Evolutionary conservation across 1,140 invertebrate genomes (phyloP), one percentile per base, ranked within the genome.

Genomic region (Drosophila sproati): DNA sequence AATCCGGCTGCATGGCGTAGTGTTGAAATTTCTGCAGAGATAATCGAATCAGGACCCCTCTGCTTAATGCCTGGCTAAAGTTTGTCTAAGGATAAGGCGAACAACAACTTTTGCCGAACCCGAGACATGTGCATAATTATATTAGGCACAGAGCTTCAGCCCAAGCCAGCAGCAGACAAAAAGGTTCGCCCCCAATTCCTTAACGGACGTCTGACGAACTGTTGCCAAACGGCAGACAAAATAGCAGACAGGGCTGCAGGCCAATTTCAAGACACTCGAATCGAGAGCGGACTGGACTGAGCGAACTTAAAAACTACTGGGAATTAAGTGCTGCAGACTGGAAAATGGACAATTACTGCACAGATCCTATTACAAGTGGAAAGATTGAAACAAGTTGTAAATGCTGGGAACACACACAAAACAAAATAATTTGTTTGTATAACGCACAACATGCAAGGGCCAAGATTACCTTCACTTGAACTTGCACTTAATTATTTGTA

Each of bases 121-220:
- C 71, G 62, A 86, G 82, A 87, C 83, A 86, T 87, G 82, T 86
- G 82, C 82, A 87, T 86, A 86, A 86, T 86, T 82, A 76, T 82
- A 86, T 76, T 63, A 78, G 73, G 34, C 45, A 51, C 34, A 41
- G 52, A 37, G 28, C 35, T 5, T 37, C 10, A 31, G 48, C 29
- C 61, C 32, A 55, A 35, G 45, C 31, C 47, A 54, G 55, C 32
- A 28, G 31, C 59, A 72, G 66, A 80, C 74, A 78, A 76, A 78
- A 82, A 77, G 82, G 82, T 71, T 66, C 20, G 70, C 66, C 50
- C 73, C 82, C 61, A 78, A 74, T 82, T 74, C 29, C 35, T 35
- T 6, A 66, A 31, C 59, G 67, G 63, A 83, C 71, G 74, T 43
- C 56, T 85, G 64, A 66, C 47, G 75, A 82, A 82, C 79, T 78